Base-by-base conservation (phyloP, 2,888 invertebrate species). In the Apodemia duryi region DNA sequence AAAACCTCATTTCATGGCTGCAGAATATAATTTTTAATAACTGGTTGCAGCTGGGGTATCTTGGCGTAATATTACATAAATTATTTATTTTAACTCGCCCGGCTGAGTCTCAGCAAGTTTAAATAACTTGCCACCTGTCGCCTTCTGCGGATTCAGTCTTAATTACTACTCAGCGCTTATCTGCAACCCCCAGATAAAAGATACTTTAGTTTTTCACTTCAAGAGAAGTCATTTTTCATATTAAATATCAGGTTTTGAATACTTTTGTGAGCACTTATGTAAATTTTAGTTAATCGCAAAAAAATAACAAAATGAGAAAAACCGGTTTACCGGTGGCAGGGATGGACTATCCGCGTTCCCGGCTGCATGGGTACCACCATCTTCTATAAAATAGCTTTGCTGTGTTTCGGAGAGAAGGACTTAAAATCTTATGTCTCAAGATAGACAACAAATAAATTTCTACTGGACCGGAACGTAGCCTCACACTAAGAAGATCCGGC, bases 101-200 rank as follows among this genome's bases (percentile, higher is more conserved):
- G 60, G 32, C 60, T 60, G 35, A 35, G 60, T 60, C 57, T 57
- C 57, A 54, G 63, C 61, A 67, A 70, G 68, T 72, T 87, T 88
- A 87, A 88, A 86, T 89, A 87, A 87, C 83, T 81, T 81, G 78
- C 83, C 85, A 86, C 83, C 88, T 88, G 87, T 84, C 85, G 78
- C 70, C 75, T 75, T 71, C 72, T 75, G 73, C 73, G 75, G 79
- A 80, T 81, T 81, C 78, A 75, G 78, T 79, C 84, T 84, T 86
- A 86, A 87, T 88, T 86, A 80, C 80, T 75, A 57, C 66, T 65
- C 65, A 66, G 67, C 61, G 67, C 66, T 70, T 68, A 69, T 62
- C 70, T 71, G 70, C 68, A 66, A 61, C 49, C 63, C 35, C 61
- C 51, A 67, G 67, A 67, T 67, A 65, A 65, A 67, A 61, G 63